Conservation (phyloP, 2,797 vertebrate species). For the Argentina silus region DNA sequence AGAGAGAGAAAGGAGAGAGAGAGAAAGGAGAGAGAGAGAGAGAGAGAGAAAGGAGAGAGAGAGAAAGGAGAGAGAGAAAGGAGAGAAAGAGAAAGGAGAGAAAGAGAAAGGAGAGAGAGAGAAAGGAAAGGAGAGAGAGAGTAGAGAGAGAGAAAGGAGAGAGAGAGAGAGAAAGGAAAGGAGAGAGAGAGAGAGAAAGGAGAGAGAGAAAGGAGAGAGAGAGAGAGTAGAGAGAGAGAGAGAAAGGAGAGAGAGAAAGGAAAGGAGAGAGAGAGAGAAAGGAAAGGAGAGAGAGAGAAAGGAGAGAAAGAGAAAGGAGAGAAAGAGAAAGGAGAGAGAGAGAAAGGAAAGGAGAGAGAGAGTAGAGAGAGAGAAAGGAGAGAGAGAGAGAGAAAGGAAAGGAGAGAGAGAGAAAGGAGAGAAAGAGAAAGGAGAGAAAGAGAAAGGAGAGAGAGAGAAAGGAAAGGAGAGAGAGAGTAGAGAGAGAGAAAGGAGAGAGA, state of each 20-base stretch:
- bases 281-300: not conserved
- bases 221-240: not conserved
- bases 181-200: not conserved
- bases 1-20: not conserved
- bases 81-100: not conserved
- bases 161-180: not conserved
- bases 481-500: not conserved
- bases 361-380: not conserved
- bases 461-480: no score
- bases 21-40: not conserved
- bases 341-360: not conserved
- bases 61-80: not conserved
- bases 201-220: not conserved
- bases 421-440: not conserved
- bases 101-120: not conserved
- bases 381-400: not conserved
- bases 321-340: not conserved
- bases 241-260: not conserved
- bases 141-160: not conserved
- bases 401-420: not conserved
- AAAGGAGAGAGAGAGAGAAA: not conserved
- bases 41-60: not conserved
- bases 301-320: not conserved
- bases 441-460: not conserved
- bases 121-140: not conserved